These are phyloP conservation scores for Epizoanthus rinbou DNA, from an alignment of 92 coral and sea anemone species.

Conservation along the genomic window DNA sequence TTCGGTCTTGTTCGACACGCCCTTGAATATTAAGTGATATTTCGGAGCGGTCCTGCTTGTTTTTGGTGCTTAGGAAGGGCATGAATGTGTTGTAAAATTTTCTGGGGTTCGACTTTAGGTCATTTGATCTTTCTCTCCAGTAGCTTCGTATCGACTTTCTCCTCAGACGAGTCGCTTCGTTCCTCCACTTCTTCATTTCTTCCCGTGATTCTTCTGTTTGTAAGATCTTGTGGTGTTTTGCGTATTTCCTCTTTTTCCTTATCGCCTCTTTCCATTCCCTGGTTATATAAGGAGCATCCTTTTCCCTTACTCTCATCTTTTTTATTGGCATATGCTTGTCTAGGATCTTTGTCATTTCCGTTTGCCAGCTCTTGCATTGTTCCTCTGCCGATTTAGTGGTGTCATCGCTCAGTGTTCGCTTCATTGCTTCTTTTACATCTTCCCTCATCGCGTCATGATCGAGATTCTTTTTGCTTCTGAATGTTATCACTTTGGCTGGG, in stretches of 20 bases:
- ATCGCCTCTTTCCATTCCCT: conserved; percentile 61
- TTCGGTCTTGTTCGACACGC: conserved; percentile 52
- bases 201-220: conserved; percentile 52
- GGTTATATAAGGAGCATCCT: conserved; percentile 61
- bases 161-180: conserved; percentile 50
- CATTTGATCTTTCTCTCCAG: conserved; percentile 50
- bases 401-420: not conserved
- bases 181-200: conserved; percentile 46
- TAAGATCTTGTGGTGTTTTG: conserved; percentile 35
- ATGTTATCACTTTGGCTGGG: conserved; percentile 57
- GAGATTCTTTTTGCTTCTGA: conserved; percentile 45
- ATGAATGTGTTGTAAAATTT: conserved; percentile 52
- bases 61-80: conserved; percentile 52
- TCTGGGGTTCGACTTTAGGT: conserved; percentile 50
- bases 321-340: conserved; percentile 58
- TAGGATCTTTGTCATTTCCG: conserved; percentile 31
- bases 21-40: conserved; percentile 43
- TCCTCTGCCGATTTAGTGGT: conserved; percentile 17
- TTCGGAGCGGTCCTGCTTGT: conserved; percentile 14
- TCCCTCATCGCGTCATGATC: conserved; percentile 32
- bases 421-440: conserved; percentile 36
- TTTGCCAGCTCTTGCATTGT: conserved; percentile 38
- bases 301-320: conserved; percentile 67
- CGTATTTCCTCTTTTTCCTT: conserved; percentile 52
- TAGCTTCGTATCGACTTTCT: conserved; percentile 41